Evolutionary conservation across 2,888 invertebrate genomes (phyloP).

Genomic region (Philhelius pedissequus): DNA sequence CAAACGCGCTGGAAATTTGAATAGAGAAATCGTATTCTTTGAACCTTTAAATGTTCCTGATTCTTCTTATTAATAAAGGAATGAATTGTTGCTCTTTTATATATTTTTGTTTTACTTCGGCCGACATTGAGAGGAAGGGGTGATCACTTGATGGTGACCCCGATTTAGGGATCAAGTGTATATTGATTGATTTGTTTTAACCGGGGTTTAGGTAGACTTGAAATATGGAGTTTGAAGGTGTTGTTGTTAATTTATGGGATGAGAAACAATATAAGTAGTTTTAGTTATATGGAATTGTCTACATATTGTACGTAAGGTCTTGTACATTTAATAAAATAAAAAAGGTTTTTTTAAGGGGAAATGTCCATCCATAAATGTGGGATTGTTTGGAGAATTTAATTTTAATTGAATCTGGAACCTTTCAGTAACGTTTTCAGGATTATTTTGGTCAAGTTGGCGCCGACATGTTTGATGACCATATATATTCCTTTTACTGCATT

Average conservation of each 20-base stretch:
- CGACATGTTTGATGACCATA: too few relatives aligned
- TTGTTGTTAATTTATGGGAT: background rate
- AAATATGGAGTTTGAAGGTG: background rate
- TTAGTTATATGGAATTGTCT: too few relatives aligned
- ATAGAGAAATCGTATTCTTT: conserved; percentile 57
- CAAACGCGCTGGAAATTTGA: conserved; percentile 54
- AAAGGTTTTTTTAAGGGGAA: too few relatives aligned
- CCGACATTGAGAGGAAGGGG: background rate
- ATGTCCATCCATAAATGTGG: too few relatives aligned
- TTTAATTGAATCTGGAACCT: too few relatives aligned
- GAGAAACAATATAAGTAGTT: background rate
- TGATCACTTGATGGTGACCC: conserved; percentile 38
- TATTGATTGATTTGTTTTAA: conserved; percentile 57
- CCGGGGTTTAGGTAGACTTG: background rate
- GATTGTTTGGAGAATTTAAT: too few relatives aligned
- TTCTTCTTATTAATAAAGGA: background rate
- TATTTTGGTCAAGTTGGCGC: too few relatives aligned
- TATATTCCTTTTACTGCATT: too few relatives aligned
- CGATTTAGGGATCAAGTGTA: conserved; percentile 50
- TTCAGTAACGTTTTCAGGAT: too few relatives aligned
- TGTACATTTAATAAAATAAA: too few relatives aligned
- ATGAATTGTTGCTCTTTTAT: background rate
- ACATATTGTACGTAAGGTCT: too few relatives aligned
- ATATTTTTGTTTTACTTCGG: background rate
- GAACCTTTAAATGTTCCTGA: conserved; percentile 19